phyloP scores from a whole-genome alignment of 2,113 vertebrate genomes.

The Spizaetus ornatus region DNA sequence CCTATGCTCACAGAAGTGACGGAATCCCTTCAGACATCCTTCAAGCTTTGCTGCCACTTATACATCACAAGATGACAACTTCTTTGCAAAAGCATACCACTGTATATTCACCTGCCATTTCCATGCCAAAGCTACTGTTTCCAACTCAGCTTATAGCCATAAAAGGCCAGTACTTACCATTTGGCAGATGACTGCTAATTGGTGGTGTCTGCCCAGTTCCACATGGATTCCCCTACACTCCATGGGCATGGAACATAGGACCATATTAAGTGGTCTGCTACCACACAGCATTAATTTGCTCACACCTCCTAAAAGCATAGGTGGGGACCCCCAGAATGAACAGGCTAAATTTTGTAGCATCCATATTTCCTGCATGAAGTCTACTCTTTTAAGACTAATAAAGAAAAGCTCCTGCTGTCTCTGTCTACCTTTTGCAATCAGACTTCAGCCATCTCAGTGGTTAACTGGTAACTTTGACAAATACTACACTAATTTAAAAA shows the following conservation, averaged over 20 bases:
- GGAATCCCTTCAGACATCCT: neutral
- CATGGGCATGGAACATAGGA: rapidly evolving
- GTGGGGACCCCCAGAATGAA: neutral
- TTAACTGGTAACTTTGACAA: neutral
- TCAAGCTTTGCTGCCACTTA: neutral
- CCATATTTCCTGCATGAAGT: neutral
- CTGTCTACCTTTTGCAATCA: neutral
- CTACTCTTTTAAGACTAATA: neutral
- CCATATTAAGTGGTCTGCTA: neutral
- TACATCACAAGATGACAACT: neutral
- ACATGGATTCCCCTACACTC: neutral
- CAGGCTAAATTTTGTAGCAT: neutral
- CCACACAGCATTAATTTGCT: neutral
- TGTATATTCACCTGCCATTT: neutral
- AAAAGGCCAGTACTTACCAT: neutral
- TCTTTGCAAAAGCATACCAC: neutral
- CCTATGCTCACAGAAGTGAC: neutral
- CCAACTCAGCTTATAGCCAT: neutral
- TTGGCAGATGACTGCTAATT: neutral
- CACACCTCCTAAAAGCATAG: neutral
- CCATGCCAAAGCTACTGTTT: neutral
- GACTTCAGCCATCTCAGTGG: neutral
- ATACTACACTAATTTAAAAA: neutral
- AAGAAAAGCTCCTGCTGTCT: neutral
- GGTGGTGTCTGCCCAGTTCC: neutral